Evolutionary conservation across 2,113 vertebrate species (phyloP).

Genomic region (Mirounga angustirostris): DNA sequence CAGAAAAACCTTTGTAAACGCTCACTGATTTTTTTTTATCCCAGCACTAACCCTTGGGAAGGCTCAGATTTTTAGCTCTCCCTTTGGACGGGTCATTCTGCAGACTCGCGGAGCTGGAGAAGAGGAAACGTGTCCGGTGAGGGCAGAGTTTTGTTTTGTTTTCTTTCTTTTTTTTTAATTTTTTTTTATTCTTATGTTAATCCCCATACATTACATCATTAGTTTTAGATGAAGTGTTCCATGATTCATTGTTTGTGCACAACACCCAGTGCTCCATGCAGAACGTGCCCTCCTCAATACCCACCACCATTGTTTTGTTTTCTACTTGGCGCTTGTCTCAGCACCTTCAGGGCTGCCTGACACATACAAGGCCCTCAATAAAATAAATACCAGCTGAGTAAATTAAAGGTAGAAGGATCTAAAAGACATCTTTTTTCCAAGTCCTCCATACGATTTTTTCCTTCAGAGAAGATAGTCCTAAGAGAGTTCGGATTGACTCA

Average conservation of each 20-base stretch:
- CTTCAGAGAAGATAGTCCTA: neutral
- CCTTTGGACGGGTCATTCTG: neutral
- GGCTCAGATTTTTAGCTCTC: neutral
- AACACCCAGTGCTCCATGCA: no score
- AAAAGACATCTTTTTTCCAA: neutral
- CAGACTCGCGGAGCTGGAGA: neutral
- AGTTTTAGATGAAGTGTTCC: no score
- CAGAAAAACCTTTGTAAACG: neutral
- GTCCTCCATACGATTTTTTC: neutral
- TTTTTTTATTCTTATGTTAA: no score
- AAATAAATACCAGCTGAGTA: neutral
- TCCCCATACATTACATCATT: no score
- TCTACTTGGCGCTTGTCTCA: neutral
- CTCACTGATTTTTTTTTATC: neutral
- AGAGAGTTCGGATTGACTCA: neutral
- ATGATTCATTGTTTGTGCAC: no score
- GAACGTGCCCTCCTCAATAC: no score
- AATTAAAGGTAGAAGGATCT: neutral
- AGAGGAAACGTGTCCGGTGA: neutral
- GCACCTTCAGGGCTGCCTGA: neutral
- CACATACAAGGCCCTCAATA: neutral
- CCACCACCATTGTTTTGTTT: neutral
- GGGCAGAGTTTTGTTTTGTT: neutral
- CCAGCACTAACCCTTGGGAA: neutral
- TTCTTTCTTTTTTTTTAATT: neutral